These are phyloP conservation scores for Marmota monax DNA, from an alignment of 2,113 vertebrate species.

Conservation along the genomic window DNA sequence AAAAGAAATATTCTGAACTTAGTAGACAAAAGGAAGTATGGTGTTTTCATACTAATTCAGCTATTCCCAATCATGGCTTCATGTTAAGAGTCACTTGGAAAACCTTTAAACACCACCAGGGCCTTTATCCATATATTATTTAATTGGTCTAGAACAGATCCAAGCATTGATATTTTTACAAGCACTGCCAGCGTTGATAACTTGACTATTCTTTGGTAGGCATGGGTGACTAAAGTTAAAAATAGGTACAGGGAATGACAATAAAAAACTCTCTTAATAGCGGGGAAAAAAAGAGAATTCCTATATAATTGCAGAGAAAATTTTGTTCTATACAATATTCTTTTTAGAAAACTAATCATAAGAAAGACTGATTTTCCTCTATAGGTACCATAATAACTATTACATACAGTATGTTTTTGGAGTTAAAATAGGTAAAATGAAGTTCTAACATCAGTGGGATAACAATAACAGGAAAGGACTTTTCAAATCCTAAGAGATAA, in stretches of 20 bases:
- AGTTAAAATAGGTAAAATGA: neutral
- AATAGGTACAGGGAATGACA: neutral
- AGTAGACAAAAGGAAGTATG: neutral
- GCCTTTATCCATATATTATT: neutral
- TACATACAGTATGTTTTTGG: neutral
- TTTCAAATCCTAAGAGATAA: neutral
- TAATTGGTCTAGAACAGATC: neutral
- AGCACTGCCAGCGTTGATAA: neutral
- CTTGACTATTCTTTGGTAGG: neutral
- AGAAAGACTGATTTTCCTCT: neutral
- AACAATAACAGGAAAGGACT: neutral
- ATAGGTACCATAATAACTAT: neutral
- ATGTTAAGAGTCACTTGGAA: neutral
- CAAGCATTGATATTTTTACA: neutral
- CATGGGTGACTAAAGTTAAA: neutral
- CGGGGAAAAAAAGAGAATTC: conserved; percentile 24
- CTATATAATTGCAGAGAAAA: neutral
- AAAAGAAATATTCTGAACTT: neutral
- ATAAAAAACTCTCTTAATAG: neutral
- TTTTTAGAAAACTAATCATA: neutral
- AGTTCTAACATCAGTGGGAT: neutral
- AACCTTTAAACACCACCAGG: neutral
- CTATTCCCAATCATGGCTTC: neutral
- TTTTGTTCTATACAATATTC: neutral
- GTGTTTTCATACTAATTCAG: neutral